Percentiles rank a stretch among this genome's conserved stretches.
Conservation (phyloP, 2,113 vertebrate species). For the Carettochelys insculpta region DNA sequence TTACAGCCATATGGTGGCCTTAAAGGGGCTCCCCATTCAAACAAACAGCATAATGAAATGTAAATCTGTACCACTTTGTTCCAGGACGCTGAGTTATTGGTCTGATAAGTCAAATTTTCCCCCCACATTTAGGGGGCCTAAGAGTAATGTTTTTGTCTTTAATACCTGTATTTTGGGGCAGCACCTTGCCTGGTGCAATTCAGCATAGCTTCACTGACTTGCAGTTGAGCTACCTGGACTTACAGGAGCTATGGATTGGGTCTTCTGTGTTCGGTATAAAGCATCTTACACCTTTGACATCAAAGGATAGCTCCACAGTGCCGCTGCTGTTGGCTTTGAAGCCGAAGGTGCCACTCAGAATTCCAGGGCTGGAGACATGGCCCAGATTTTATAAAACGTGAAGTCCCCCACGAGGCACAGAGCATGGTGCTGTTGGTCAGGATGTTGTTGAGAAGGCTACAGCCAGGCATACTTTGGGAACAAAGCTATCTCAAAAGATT, state of each 20-base stretch:
- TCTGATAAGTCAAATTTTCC: too few relatives aligned
- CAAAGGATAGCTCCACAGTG: neutral
- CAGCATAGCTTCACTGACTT: slow-evolving; percentile 5
- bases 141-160: slow-evolving; percentile 18
- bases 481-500: neutral
- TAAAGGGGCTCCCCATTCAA: neutral
- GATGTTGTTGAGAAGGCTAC: neutral
- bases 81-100: neutral
- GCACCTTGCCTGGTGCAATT: slow-evolving; percentile 12
- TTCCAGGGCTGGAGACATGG: neutral
- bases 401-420: neutral
- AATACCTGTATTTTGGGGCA: neutral
- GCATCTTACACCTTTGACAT: neutral
- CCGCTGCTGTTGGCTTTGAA: neutral
- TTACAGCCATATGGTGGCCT: neutral
- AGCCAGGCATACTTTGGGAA: neutral
- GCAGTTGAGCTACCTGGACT: slow-evolving; percentile 26
- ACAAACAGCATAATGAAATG: neutral
- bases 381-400: neutral
- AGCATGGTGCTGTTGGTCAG: neutral
- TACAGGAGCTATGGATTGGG: neutral
- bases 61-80: neutral
- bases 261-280: neutral
- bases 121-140: neutral
- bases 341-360: neutral